Evolutionary conservation across 2,797 vertebrate genomes (phyloP).

Genomic region (Anableps anableps): DNA sequence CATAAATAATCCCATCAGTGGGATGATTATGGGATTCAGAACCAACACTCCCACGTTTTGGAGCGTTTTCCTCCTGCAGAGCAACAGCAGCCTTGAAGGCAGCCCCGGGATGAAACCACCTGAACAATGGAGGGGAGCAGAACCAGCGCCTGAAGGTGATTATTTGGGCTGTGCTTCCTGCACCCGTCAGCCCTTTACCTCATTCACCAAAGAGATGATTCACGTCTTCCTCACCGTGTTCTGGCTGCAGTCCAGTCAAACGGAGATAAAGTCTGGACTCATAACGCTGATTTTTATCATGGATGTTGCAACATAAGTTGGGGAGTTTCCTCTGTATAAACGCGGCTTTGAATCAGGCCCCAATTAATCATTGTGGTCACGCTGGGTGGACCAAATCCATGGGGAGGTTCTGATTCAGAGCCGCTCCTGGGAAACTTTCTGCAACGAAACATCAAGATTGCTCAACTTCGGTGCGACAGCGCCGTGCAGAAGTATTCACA

Average conservation of each 20-base stretch:
- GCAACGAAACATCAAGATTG: background rate
- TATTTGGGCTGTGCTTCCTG: background rate
- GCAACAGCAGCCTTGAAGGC: background rate
- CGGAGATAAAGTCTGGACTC: background rate
- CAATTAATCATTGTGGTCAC: background rate
- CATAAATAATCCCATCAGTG: background rate
- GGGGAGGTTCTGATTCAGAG: background rate
- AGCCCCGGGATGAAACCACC: background rate
- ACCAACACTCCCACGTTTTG: background rate
- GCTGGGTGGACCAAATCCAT: background rate
- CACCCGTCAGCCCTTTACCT: background rate
- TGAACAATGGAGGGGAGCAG: background rate
- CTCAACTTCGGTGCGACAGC: background rate
- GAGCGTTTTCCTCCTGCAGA: background rate
- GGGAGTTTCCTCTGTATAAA: background rate
- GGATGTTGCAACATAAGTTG: background rate
- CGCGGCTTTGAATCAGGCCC: background rate
- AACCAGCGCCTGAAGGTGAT: background rate
- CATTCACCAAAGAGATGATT: background rate
- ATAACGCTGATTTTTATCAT: background rate
- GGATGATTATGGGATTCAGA: constrained; percentile 1
- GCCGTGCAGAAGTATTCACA: background rate
- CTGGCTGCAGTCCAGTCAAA: background rate
- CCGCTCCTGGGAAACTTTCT: background rate
- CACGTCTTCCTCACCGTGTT: background rate